Percentiles rank a stretch among this genome's conserved stretches.
Evolutionary conservation across 2,113 vertebrate species (phyloP).

Genomic region (Notarius quadriscutis): DNA sequence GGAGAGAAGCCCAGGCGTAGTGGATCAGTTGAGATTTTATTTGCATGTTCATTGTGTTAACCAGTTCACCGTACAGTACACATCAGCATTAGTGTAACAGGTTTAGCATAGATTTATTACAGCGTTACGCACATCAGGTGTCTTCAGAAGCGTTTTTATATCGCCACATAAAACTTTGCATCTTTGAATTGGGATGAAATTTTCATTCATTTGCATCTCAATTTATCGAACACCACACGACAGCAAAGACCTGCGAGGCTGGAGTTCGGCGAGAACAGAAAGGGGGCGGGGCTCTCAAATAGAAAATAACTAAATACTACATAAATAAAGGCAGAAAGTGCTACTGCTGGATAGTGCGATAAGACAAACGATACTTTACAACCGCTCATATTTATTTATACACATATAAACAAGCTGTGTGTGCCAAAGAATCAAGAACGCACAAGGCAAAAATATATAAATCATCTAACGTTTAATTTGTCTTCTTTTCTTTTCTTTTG

Average conservation of each 20-base stretch:
- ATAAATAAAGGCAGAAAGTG: conserved; percentile 35
- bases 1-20: conserved; percentile 49
- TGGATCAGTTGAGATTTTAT: conserved; percentile 79
- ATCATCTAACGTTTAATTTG: background rate
- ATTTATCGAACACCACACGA: conserved; percentile 53
- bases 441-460: conserved; percentile 11
- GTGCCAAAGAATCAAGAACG: conserved; percentile 2
- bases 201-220: conserved; percentile 37
- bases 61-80: conserved; percentile 81
- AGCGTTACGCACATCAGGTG: conserved; percentile 67
- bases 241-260: conserved; percentile 36
- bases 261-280: conserved; percentile 15
- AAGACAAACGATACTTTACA: conserved; percentile 48
- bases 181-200: conserved; percentile 28
- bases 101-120: conserved; percentile 72
- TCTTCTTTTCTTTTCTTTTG: background rate
- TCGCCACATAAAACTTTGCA: conserved; percentile 48
- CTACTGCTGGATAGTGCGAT: conserved; percentile 41
- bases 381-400: conserved; percentile 38
- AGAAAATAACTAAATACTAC: background rate
- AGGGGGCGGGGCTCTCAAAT: background rate
- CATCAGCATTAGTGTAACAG: conserved; percentile 77
- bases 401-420: conserved; percentile 44
- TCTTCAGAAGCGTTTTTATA: conserved; percentile 53
- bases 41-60: conserved; percentile 76